Conservation (phyloP, 2,113 vertebrate genomes). For the Oncorhynchus masou region DNA sequence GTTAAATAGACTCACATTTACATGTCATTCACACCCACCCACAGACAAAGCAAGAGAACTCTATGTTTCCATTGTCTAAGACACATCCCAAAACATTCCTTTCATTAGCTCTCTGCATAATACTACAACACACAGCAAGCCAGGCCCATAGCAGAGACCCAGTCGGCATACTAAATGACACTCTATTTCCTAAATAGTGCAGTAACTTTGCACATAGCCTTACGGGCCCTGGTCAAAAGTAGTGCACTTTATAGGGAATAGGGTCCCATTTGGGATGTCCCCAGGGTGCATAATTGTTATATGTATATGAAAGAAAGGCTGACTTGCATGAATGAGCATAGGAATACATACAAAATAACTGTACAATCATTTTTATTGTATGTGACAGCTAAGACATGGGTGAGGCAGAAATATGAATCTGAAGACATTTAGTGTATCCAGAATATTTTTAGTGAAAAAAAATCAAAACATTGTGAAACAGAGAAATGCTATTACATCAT, state of each 20-base stretch:
- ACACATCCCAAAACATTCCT: conserved; percentile 50
- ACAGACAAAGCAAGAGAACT: conserved; percentile 33
- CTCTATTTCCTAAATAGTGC: too few species aligned
- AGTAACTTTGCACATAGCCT: too few species aligned
- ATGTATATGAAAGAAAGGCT: neutral
- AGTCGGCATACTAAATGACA: neutral
- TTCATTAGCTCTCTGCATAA: neutral
- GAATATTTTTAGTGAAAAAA: too few species aligned
- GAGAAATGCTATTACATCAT: neutral
- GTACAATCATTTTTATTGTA: neutral
- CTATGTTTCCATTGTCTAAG: conserved; percentile 38
- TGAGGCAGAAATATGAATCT: neutral
- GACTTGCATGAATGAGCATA: neutral
- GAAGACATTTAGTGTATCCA: neutral
- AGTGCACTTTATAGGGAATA: too few species aligned
- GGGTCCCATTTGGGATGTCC: too few species aligned
- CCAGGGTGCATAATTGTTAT: too few species aligned
- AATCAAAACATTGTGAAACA: neutral
- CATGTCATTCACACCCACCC: conserved; percentile 25
- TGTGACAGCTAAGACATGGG: neutral
- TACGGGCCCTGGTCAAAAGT: too few species aligned
- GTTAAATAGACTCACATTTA: conserved; percentile 1
- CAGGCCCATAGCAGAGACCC: neutral
- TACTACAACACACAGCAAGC: neutral
- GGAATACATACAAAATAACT: neutral